Conservation (phyloP, 2,888 invertebrate genomes). For the Sinopyrophorus schimmeli region DNA sequence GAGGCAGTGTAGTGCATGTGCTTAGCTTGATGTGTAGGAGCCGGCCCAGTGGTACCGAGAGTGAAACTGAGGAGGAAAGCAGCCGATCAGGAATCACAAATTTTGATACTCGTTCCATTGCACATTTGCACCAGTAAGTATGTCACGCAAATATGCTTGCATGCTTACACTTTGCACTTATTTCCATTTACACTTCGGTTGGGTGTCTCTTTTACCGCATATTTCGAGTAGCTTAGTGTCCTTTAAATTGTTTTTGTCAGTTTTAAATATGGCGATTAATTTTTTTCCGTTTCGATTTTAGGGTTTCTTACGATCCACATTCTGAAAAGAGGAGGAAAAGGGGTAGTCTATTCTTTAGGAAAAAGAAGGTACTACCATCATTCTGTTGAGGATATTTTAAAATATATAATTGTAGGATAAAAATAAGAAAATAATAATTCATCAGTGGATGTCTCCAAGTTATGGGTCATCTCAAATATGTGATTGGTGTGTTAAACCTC, state of each 20-base stretch:
- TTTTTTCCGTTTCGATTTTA: slow-evolving; percentile 42
- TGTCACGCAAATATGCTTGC: slow-evolving; percentile 27
- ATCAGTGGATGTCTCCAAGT: slow-evolving; percentile 75
- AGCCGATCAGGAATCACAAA: slow-evolving; percentile 54
- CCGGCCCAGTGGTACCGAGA: slow-evolving; percentile 70
- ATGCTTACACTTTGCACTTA: slow-evolving; percentile 27
- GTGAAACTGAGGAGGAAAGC: slow-evolving; percentile 75
- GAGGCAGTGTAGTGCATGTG: slow-evolving; percentile 55
- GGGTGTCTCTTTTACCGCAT: too few relatives aligned
- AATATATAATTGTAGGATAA: slow-evolving; percentile 65
- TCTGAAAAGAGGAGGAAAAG: slow-evolving; percentile 85
- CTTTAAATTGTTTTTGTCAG: too few relatives aligned
- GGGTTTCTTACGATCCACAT: slow-evolving; percentile 70
- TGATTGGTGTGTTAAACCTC: slow-evolving; percentile 77
- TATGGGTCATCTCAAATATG: slow-evolving; percentile 68
- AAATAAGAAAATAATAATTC: slow-evolving; percentile 68
- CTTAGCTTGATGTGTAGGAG: slow-evolving; percentile 59
- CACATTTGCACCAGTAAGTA: slow-evolving; percentile 61
- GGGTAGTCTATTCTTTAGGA: slow-evolving; percentile 88
- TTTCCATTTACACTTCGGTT: too few relatives aligned
- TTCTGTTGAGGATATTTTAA: too few relatives aligned
- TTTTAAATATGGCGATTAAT: too few relatives aligned
- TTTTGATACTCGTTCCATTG: slow-evolving; percentile 52
- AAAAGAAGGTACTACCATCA: slow-evolving; percentile 86
- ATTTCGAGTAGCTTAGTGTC: too few relatives aligned